Percentiles rank a stretch among this genome's conserved stretches.
These are phyloP conservation scores for Koerneria pararmatus DNA, from an alignment of 2,888 invertebrate species.

Conservation along the genomic window DNA sequence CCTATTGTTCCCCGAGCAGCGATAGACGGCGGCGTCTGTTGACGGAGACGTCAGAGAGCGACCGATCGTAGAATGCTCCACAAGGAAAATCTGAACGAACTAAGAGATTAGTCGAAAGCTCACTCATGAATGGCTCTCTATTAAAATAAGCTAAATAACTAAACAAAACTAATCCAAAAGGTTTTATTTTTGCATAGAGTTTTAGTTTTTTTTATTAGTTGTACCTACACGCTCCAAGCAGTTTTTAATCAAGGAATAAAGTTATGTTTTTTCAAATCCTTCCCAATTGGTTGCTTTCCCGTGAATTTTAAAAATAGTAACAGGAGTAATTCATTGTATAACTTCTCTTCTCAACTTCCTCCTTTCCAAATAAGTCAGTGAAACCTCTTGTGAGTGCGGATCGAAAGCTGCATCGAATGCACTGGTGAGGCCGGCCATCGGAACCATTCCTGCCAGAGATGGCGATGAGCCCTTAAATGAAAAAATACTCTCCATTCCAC, in stretches of 20 bases:
- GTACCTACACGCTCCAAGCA: too few species aligned
- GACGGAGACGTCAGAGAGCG: constrained; percentile 49
- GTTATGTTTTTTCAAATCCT: too few species aligned
- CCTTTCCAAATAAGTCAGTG: too few species aligned
- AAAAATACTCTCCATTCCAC: too few species aligned
- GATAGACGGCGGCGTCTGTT: constrained; percentile 44
- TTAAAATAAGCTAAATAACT: too few species aligned
- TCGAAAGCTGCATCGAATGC: constrained; percentile 89
- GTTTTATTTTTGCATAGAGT: too few species aligned
- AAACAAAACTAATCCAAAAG: too few species aligned
- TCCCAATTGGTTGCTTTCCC: too few species aligned
- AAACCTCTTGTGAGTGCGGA: constrained; percentile 63
- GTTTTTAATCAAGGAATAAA: too few species aligned
- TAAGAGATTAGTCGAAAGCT: neutral
- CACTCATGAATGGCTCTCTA: neutral
- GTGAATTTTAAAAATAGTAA: neutral
- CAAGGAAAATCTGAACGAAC: constrained; percentile 62
- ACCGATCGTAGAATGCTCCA: constrained; percentile 57
- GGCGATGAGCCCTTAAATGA: constrained; percentile 36
- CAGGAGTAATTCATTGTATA: neutral
- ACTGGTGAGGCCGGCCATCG: constrained; percentile 64
- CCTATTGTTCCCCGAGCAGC: too few species aligned
- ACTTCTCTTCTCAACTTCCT: too few species aligned
- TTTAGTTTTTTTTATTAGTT: too few species aligned
- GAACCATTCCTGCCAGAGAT: constrained; percentile 64